phyloP scores from a whole-genome alignment of 2,888 invertebrate genomes.

The Sphecodes monilicornis region DNA sequence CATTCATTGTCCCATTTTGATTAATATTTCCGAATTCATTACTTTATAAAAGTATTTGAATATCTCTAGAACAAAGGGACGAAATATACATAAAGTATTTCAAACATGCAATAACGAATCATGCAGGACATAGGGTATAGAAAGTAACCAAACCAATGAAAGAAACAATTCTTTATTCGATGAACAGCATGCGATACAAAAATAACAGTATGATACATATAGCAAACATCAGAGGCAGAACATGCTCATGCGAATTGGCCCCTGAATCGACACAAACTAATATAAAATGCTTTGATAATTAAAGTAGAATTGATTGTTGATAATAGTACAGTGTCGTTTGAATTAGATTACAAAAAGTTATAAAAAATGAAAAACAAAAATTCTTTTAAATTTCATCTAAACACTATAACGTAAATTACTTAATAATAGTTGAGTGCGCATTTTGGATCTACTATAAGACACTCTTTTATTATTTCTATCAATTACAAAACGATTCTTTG shows the following conservation, averaged over 20 bases:
- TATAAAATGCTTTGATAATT: conserved; percentile 44
- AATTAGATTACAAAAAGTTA: conserved; percentile 19
- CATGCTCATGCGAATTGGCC: conserved; percentile 78
- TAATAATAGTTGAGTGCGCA: conserved; percentile 41
- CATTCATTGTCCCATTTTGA: conserved; percentile 14
- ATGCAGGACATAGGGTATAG: conserved; percentile 79
- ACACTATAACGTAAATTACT: conserved; percentile 34
- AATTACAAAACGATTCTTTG: conserved; percentile 28
- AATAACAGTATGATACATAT: conserved; percentile 69
- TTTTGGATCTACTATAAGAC: conserved; percentile 39
- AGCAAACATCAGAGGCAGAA: conserved; percentile 73
- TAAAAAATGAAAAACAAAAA: conserved; percentile 16
- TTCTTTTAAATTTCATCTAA: conserved; percentile 27
- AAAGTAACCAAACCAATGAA: conserved; percentile 81
- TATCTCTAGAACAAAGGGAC: conserved; percentile 18
- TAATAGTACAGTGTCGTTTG: conserved; percentile 22
- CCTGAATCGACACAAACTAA: conserved; percentile 45
- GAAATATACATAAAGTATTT: conserved; percentile 42
- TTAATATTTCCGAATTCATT: conserved; percentile 15
- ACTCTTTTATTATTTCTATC: conserved; percentile 28
- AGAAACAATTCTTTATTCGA: conserved; percentile 81
- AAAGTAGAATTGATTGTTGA: conserved; percentile 13
- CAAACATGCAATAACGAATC: conserved; percentile 72
- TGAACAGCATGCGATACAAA: conserved; percentile 81
- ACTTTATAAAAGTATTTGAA: conserved; percentile 3